Evolutionary conservation across 1,140 invertebrate species (phyloP).

Genomic region (Acyrthosiphon pisum): DNA sequence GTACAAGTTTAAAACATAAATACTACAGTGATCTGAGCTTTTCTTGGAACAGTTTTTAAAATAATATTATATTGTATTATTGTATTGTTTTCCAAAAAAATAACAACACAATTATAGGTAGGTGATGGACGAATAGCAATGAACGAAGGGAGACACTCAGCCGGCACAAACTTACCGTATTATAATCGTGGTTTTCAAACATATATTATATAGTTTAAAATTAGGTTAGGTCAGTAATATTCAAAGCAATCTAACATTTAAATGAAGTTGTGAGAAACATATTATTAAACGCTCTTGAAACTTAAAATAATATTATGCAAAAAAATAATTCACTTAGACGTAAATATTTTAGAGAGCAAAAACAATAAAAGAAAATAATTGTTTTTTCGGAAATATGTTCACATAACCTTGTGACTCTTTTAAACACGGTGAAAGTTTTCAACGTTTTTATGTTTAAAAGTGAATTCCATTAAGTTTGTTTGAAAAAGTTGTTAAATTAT

Average conservation of each 20-base stretch:
- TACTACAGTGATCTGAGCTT: background rate
- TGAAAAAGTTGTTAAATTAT: background rate
- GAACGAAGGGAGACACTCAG: background rate
- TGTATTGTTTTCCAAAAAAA: background rate
- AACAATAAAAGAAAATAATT: constrained; percentile 34
- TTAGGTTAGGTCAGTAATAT: constrained; percentile 13
- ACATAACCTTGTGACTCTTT: constrained; percentile 14
- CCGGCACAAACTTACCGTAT: background rate
- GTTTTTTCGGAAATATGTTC: background rate
- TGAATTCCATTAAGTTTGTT: background rate
- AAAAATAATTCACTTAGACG: constrained; percentile 1
- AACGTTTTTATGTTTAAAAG: background rate
- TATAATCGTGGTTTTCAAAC: background rate
- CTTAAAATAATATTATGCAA: constrained; percentile 21
- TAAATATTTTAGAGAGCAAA: constrained; percentile 28
- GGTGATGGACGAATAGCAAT: background rate
- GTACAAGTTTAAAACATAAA: background rate
- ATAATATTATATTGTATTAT: background rate
- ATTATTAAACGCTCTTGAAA: background rate
- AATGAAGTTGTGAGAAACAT: background rate
- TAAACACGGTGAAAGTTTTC: constrained; percentile 26
- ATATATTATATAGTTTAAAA: background rate
- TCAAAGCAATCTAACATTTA: background rate
- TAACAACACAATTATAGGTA: background rate
- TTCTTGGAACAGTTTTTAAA: background rate